Conservation (phyloP, 2,888 invertebrate species). For the Zonitis immaculata region DNA sequence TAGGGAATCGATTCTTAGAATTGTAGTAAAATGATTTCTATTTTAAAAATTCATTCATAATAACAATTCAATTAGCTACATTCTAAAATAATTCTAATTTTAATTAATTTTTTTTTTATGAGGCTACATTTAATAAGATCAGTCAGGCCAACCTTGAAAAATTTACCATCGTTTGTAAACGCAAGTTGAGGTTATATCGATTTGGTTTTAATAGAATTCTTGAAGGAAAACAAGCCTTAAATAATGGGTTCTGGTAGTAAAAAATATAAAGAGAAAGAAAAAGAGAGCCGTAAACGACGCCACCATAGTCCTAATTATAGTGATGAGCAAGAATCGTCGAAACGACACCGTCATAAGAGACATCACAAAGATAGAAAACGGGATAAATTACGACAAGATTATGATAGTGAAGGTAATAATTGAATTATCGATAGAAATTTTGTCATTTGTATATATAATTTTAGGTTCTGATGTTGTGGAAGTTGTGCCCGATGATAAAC, state of each 20-base stretch:
- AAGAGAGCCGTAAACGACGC: conserved; percentile 64
- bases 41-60: too few relatives aligned
- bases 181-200: background rate
- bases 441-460: background rate
- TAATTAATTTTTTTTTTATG: too few relatives aligned
- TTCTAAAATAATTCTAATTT: too few relatives aligned
- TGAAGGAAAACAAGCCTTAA: background rate
- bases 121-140: too few relatives aligned
- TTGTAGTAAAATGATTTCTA: too few relatives aligned
- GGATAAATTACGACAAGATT: conserved; percentile 38
- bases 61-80: too few relatives aligned
- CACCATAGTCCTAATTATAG: conserved; percentile 58
- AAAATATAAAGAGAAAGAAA: conserved; percentile 60
- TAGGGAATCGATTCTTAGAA: too few relatives aligned
- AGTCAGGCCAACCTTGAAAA: too few relatives aligned
- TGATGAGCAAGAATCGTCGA: conserved; percentile 48
- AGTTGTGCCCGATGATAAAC: conserved; percentile 39
- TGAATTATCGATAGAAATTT: background rate
- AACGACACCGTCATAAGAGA: conserved; percentile 54
- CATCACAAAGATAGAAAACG: conserved; percentile 48
- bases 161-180: background rate
- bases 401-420: conserved; percentile 57
- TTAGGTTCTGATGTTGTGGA: conserved; percentile 43
- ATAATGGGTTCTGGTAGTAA: conserved; percentile 68
- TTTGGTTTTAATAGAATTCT: background rate